phyloP scores from a whole-genome alignment of 2,797 vertebrate genomes.

The Myotis daubentonii region DNA sequence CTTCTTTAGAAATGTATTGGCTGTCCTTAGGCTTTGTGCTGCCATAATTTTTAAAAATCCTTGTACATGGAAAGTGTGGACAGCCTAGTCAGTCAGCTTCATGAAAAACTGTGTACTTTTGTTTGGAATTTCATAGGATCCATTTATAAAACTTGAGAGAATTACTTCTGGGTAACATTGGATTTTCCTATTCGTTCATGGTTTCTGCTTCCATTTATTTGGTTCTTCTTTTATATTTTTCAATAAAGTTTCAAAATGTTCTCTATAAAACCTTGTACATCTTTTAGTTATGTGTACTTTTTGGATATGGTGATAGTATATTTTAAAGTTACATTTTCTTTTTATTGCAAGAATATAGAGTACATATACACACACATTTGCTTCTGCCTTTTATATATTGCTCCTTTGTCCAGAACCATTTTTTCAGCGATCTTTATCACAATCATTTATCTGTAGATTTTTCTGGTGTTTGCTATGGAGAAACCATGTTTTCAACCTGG shows the following conservation, averaged over 20 bases:
- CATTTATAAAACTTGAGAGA: not conserved
- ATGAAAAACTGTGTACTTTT: conserved; percentile 14
- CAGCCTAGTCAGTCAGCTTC: not conserved
- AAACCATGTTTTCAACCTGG: not conserved
- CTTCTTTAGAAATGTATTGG: not conserved
- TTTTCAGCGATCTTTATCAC: not conserved
- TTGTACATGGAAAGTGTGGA: not conserved
- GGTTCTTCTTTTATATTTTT: not conserved
- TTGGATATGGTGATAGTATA: not conserved
- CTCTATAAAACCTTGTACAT: not conserved
- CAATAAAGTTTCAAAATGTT: conserved; percentile 24
- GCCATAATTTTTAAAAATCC: not conserved
- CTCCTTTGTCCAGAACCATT: not conserved
- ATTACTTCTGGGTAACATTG: not conserved
- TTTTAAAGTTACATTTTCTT: conserved; percentile 20
- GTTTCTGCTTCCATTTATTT: not conserved
- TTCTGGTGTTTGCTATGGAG: not conserved
- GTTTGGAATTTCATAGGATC: not conserved
- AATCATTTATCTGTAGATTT: not conserved
- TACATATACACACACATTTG: not conserved
- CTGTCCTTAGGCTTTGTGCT: not conserved
- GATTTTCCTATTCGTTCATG: not conserved
- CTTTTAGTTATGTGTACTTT: not conserved
- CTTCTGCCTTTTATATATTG: not conserved
- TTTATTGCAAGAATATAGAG: not conserved